phyloP scores from a whole-genome alignment of 2,113 vertebrate species.

The Corvus hawaiiensis region DNA sequence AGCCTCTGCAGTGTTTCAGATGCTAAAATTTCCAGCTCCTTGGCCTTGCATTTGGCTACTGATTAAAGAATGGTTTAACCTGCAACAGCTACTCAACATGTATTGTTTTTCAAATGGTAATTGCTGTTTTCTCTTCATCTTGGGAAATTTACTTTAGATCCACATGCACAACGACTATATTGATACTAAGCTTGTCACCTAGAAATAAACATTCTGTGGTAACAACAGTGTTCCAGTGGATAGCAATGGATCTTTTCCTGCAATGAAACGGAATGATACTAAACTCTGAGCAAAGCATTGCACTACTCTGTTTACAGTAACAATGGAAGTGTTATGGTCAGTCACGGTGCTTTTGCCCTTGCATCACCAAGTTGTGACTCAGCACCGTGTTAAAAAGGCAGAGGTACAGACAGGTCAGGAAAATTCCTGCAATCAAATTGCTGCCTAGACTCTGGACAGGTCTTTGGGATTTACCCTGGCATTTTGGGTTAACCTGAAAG shows the following conservation, averaged over 20 bases:
- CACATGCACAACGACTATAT: accelerated
- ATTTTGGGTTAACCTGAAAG: conserved; percentile 2
- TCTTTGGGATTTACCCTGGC: background rate
- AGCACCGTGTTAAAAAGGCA: background rate
- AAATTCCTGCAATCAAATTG: background rate
- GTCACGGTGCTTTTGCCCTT: background rate
- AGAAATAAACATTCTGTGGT: background rate
- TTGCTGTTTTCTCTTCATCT: background rate
- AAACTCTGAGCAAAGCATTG: background rate
- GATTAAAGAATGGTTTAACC: background rate
- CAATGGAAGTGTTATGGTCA: background rate
- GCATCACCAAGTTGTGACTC: background rate
- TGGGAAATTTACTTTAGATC: background rate
- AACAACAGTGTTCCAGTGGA: background rate
- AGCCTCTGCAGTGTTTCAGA: background rate
- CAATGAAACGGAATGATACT: background rate
- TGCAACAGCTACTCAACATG: background rate
- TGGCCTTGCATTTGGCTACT: background rate
- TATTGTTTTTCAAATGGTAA: background rate
- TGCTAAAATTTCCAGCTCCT: background rate
- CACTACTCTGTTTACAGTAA: background rate
- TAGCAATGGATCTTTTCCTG: background rate
- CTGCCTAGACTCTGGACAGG: background rate
- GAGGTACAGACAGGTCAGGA: background rate
- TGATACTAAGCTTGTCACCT: background rate